phyloP scores from a whole-genome alignment of 2,113 vertebrate species.

The Rattus rattus region DNA sequence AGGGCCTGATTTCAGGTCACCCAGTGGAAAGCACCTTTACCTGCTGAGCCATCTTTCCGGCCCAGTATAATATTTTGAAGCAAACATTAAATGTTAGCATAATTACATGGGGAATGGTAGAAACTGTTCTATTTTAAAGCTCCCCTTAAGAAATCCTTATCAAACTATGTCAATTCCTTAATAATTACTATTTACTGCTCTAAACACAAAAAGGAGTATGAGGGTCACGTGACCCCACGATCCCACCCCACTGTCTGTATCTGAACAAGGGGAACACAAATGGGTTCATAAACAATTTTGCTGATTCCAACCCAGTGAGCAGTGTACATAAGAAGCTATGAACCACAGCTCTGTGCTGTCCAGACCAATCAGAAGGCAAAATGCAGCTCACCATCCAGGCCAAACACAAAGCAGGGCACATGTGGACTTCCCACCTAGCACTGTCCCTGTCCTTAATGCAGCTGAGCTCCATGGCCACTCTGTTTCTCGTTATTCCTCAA shows the following conservation, averaged over 20 bases:
- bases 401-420: conserved; percentile 66
- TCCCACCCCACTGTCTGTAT: conserved; percentile 56
- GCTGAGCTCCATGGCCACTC: conserved; percentile 4
- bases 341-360: conserved; percentile 73
- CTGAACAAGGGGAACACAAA: conserved; percentile 80
- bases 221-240: conserved; percentile 74
- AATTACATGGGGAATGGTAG: background rate
- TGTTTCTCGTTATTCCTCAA: conserved; percentile 48
- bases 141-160: background rate
- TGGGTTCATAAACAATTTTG: conserved; percentile 71
- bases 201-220: conserved; percentile 62
- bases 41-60: background rate
- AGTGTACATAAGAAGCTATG: conserved; percentile 72
- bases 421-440: background rate
- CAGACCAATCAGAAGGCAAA: conserved; percentile 79
- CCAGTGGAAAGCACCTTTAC: background rate
- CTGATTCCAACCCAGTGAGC: conserved; percentile 77
- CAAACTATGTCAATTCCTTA: background rate
- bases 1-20: background rate
- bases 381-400: conserved; percentile 42
- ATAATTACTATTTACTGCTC: conserved; percentile 32
- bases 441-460: background rate
- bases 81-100: conserved; percentile 39
- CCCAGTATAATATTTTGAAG: conserved; percentile 29
- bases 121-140: conserved; percentile 35